These are phyloP conservation scores for Gadopsis marmoratus DNA, from an alignment of 2,797 vertebrate species.

Conservation along the genomic window DNA sequence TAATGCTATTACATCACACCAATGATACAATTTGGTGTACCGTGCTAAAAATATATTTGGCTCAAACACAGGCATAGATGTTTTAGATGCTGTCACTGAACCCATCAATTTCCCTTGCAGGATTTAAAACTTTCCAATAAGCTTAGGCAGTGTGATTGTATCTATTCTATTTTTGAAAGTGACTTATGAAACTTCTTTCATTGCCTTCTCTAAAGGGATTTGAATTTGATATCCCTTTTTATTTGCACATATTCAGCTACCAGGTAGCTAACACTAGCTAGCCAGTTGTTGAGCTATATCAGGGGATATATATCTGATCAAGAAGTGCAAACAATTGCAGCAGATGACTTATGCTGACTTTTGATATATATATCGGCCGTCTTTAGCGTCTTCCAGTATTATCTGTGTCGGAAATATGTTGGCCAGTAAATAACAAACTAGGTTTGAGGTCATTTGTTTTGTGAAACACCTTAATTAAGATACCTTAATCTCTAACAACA, in stretches of 20 bases:
- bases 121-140: constrained; percentile 31
- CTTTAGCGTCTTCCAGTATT: too few species aligned
- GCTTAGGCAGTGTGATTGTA: constrained; percentile 25
- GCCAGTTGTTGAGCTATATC: too few species aligned
- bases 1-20: constrained; percentile 43
- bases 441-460: too few species aligned
- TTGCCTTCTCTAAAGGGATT: background rate
- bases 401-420: too few species aligned
- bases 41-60: constrained; percentile 25
- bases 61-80: background rate
- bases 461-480: too few species aligned
- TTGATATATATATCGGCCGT: too few species aligned
- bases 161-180: constrained; percentile 29
- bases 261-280: too few species aligned
- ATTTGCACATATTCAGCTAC: background rate
- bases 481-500: constrained; percentile 41
- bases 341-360: too few species aligned
- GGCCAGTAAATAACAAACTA: too few species aligned
- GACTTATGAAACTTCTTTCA: constrained; percentile 15
- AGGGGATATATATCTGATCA: too few species aligned
- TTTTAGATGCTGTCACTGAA: constrained; percentile 20
- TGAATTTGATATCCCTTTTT: background rate
- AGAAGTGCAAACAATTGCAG: too few species aligned
- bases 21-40: constrained; percentile 19
- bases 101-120: constrained; percentile 28